Base-by-base conservation (phyloP, 1,140 invertebrate species). In the Dreissena polymorpha region DNA sequence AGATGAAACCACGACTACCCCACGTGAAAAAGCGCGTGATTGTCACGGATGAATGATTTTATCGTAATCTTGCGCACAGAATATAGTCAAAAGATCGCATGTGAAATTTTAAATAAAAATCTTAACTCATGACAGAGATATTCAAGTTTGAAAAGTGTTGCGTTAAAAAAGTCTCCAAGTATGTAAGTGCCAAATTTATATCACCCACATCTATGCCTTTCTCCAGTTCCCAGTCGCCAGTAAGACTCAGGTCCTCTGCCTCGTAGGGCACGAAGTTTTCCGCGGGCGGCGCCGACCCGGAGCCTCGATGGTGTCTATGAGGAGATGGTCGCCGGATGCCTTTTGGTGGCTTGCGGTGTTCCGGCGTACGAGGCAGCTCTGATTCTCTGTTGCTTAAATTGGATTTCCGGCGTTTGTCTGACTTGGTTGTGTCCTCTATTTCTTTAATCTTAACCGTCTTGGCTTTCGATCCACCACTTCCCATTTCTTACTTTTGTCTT, bases 151-250 rank as follows among this genome's bases (percentile, higher is more conserved):
- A n/a, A n/a, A n/a, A n/a, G n/a, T n/a, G n/a, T n/a, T 23, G 25
- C 25, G 25, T 25, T 7, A 39, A 21, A 60, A 6, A 6, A 60
- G 16, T 23, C 21, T 6, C 57, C 57, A 60, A 6, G 6, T 21
- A 5, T 71, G 8, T 18, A 71, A 14, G 29, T 68, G 29, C 18
- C 65, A 68, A 68, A 71, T 8, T 1, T 0, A 29, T 7, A 27
- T n/a, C 55, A 81, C 78, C 73, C 23, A 81, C 80, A 63, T 83
- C 80, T 25, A 69, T 39, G 8, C 80, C 80, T 51, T 74, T 75
- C 23, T 83, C 80, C 21, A 83, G 13, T 29, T 83, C 80, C 80
- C 80, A 83, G 65, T 75, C 49, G 12, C 65, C 80, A 23, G 67
- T 51, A 16, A 82, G 29, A 5, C 50, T n/a, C 12, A 49, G 23